These are phyloP conservation scores for Agonopterix arenella DNA, from an alignment of 2,888 invertebrate genomes.

Conservation along the genomic window DNA sequence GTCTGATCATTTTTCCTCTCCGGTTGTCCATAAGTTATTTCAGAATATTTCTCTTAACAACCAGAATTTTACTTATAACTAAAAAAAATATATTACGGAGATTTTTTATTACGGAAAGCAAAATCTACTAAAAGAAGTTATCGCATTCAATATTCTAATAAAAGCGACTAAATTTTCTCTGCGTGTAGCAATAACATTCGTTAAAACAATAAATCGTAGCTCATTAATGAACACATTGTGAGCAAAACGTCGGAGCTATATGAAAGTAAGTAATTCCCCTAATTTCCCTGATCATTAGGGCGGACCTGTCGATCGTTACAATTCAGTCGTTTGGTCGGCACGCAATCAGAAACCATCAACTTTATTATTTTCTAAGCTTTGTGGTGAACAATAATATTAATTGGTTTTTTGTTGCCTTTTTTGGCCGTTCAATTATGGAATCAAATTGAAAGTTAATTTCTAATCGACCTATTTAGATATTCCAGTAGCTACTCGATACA, in stretches of 20 bases:
- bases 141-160: too few species aligned
- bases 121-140: too few species aligned
- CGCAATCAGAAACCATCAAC: slow-evolving; percentile 27
- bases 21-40: too few species aligned
- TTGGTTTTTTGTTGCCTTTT: neutral
- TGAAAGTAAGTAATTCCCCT: slow-evolving; percentile 37
- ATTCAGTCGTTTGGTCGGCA: slow-evolving; percentile 33
- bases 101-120: too few species aligned
- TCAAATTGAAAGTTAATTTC: neutral
- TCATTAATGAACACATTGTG: slow-evolving; percentile 24
- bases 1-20: too few species aligned
- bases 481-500: too few species aligned
- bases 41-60: too few species aligned
- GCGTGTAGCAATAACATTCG: too few species aligned
- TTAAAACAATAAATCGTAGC: slow-evolving; percentile 7
- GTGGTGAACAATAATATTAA: neutral
- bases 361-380: slow-evolving; percentile 1
- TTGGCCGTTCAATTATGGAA: neutral
- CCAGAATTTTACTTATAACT: too few species aligned
- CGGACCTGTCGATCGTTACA: slow-evolving; percentile 39
- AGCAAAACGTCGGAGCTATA: slow-evolving; percentile 32
- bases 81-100: too few species aligned
- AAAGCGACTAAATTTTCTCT: too few species aligned
- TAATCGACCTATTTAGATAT: too few species aligned
- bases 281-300: slow-evolving; percentile 44